Conservation (phyloP, 2,113 vertebrate genomes). For the Tringa solitaria region DNA sequence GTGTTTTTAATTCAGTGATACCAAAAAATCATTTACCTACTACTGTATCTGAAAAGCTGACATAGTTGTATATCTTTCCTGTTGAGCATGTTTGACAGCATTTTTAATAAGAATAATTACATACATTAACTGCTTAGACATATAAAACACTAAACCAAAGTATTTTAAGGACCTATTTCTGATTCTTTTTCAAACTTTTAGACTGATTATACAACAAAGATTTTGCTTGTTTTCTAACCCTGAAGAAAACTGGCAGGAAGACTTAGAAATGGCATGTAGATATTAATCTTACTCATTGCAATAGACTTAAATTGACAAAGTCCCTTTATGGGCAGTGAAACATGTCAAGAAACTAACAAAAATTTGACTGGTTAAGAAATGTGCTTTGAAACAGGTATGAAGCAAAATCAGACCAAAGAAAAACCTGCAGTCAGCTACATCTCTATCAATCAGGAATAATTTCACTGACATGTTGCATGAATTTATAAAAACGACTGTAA, state of each 20-base stretch:
- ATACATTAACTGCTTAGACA: neutral
- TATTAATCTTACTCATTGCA: neutral
- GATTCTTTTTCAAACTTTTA: neutral
- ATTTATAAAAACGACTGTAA: neutral
- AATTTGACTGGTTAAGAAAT: neutral
- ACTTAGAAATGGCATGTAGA: neutral
- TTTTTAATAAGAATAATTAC: neutral
- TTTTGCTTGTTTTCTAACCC: neutral
- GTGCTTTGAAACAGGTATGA: neutral
- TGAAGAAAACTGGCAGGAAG: neutral
- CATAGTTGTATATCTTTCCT: neutral
- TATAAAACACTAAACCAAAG: neutral
- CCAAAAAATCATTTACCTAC: neutral
- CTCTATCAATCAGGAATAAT: neutral
- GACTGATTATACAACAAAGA: neutral
- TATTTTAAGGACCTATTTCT: neutral
- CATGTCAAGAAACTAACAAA: neutral
- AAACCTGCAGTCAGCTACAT: neutral
- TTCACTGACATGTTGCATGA: neutral
- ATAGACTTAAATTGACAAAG: neutral
- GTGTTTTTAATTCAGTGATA: neutral
- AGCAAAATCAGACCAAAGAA: neutral
- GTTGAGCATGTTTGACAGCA: neutral
- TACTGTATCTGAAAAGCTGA: neutral
- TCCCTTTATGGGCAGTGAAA: neutral